Base-by-base conservation (phyloP, 2,113 vertebrate genomes). In the Ceyx melanurus region DNA sequence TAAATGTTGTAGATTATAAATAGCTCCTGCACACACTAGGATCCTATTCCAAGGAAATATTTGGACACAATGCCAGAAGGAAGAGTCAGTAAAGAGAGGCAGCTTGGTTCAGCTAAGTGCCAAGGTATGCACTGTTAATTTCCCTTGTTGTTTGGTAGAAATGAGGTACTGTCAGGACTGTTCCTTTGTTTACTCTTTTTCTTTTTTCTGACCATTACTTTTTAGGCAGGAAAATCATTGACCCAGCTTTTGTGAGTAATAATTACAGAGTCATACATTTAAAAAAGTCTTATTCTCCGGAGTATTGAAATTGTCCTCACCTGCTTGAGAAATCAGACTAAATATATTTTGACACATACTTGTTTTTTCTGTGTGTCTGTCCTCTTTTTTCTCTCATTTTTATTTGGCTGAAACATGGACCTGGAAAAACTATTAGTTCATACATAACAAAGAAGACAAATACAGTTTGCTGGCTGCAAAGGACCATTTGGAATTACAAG, bases 31-130 rank as follows among this genome's bases (percentile, higher is more conserved):
- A 29, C 79, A 84, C 82, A 91, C 80, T 29, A 57, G 29, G 48
- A 96, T 76, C 6, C 1, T 93, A 86, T 96, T 98, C 97, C 97
- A 97, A 97, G 92, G 96, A 98, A 97, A 97, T 79, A 90, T 60
- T 94, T 96, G 95, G 96, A 96, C 70, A 13, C 1, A 0, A 43
- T 40, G 61, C 80, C 85, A 94, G 82, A 79, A 95, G 94, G 82
- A 95, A 96, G 93, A 97, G 78, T 93, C 92, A 96, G 54, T 95
- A 96, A 97, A 72, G 57, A 90, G 93, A 93, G 90, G 84, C 88
- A 93, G 77, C 29, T 73, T 89, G 70, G 86, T 97, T 97, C 96
- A 82, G 46, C 35, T 31, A 33, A 54, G 65, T 68, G 91, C 95
- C 94, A 97, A 97, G 89, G 68, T 89, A 91, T 54, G 85, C 25